Base-by-base conservation (phyloP, 2,797 vertebrate genomes). In the Etheostoma perlongum region DNA sequence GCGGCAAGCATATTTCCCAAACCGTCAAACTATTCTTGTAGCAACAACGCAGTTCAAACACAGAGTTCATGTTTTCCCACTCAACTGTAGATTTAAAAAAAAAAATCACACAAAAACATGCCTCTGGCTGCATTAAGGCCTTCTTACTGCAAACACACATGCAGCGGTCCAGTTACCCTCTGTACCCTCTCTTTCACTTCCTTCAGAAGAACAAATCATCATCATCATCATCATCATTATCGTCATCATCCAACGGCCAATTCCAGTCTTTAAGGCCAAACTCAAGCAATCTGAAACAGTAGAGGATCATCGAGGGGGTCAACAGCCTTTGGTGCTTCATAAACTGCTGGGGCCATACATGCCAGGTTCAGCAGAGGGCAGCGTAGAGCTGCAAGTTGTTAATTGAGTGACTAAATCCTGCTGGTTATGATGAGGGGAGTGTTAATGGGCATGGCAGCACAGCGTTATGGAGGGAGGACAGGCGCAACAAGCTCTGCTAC, bases 201-300 rank as follows among this genome's bases (percentile, higher is more conserved):
- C 95, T 81, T 99, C 96, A 99, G 97, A 98, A 97, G 97, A 99
- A 97, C 85, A 97, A 93, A 97, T 97, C 96, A 93, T 92, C 89
- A 74, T 88, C 96, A 93, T 88, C 96, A 93, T 95, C 96, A 95
- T 96, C 97, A 96, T 94, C 87, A 82, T 81, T 74, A 82, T 96
- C 96, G 93, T 93, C 96, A 96, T 94, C 96, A 96, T 97, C 97
- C 96, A 99, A 95, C 82, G 97, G 95, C 97, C 97, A 99, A 94
- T 94, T 97, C 98, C 97, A 99, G 96, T 97, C 97, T 94, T 96
- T 97, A 94, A 98, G 96, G 94, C 96, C 96, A 96, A 99, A 96
- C 92, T 97, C 97, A 96, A 99, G 95, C 92, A 97, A 95, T 95
- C 98, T 99, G 98, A 88, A 99, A 99, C 60, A 91, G 94, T 23